Percentiles rank a stretch among this genome's conserved stretches.
Conservation (phyloP, 2,113 vertebrate genomes). For the Butorides virescens region DNA sequence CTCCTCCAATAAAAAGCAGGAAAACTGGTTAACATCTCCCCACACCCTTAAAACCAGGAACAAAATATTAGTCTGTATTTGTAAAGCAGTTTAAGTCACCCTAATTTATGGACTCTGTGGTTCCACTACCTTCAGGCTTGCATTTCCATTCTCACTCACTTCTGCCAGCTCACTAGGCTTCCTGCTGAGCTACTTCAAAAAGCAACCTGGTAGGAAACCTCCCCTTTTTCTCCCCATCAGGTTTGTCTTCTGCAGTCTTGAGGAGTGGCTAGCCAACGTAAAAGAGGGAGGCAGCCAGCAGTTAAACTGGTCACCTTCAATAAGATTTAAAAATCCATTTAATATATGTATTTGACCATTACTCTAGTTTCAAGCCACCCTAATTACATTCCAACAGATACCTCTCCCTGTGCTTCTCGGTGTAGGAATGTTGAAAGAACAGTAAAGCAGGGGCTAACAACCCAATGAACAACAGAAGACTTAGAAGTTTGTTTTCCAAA, state of each 20-base stretch:
- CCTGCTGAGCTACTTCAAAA: not conserved
- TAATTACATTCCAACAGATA: not conserved
- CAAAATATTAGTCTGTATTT: not conserved
- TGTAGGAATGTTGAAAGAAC: not conserved
- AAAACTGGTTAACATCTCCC: not conserved
- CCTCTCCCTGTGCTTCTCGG: not conserved
- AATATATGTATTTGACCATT: not conserved
- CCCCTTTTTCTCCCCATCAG: not conserved
- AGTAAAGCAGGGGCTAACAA: not conserved
- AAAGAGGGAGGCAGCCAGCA: not conserved
- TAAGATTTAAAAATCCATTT: not conserved
- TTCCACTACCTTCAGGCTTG: not conserved
- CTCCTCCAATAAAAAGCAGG: not conserved
- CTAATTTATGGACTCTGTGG: not conserved
- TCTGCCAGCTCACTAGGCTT: not conserved
- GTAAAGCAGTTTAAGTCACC: not conserved
- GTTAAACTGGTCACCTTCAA: not conserved
- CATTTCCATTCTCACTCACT: not conserved
- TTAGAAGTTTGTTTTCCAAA: not conserved
- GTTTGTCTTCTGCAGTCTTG: not conserved
- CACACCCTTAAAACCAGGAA: not conserved
- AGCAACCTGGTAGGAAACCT: not conserved
- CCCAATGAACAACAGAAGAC: fast-evolving
- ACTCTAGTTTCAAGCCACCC: not conserved
- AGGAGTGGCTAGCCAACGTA: not conserved